phyloP scores from a whole-genome alignment of 2,797 vertebrate species.

The Lophotriccus pileatus region DNA sequence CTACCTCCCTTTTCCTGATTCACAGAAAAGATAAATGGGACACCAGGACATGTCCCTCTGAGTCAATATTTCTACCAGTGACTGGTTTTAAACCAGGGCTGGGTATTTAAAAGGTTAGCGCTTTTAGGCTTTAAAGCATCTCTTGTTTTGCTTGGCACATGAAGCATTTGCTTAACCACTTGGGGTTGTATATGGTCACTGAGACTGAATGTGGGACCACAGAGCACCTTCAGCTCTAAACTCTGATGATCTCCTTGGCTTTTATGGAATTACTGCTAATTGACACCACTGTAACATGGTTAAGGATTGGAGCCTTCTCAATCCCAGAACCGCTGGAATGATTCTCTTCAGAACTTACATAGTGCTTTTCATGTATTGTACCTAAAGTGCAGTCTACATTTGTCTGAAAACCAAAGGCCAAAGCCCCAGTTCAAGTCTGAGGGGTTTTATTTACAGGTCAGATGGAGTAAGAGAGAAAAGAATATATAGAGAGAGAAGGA shows the following conservation, averaged over 20 bases:
- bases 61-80: background rate
- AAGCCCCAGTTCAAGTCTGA: background rate
- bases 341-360: background rate
- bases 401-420: background rate
- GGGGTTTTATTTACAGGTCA: background rate
- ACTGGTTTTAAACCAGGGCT: background rate
- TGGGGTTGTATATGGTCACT: background rate
- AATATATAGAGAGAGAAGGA: background rate
- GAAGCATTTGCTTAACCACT: background rate
- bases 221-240: background rate
- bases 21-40: background rate
- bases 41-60: background rate
- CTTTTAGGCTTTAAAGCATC: background rate
- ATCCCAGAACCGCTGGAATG: background rate
- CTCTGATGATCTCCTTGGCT: background rate
- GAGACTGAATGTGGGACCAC: background rate
- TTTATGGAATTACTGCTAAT: background rate
- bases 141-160: background rate
- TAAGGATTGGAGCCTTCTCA: background rate
- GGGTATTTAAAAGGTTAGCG: background rate
- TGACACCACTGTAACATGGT: background rate
- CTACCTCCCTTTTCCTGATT: background rate
- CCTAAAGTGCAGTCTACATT: background rate
- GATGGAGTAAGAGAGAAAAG: background rate
- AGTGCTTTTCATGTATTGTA: background rate